Conservation (phyloP, 2,797 vertebrate genomes). For the Acomys russatus region DNA sequence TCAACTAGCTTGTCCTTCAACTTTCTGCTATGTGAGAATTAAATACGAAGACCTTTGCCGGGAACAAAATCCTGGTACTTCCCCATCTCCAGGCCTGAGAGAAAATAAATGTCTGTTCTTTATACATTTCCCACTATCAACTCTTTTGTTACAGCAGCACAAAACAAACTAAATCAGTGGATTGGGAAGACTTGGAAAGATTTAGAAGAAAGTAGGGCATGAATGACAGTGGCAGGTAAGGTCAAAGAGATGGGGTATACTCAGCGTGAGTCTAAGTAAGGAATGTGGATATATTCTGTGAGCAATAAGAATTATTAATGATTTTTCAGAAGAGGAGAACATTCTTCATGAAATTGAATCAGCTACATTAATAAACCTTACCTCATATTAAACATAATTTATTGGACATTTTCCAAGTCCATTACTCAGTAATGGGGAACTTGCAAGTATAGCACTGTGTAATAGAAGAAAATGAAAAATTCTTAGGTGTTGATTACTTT, state of each 20-base stretch:
- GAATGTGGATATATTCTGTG: constrained; percentile 18
- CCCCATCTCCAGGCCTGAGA: not conserved
- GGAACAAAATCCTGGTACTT: not conserved
- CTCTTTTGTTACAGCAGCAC: not conserved
- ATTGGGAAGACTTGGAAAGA: not conserved
- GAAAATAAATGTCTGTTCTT: not conserved
- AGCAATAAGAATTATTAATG: constrained; percentile 55
- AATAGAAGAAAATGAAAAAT: constrained; percentile 75
- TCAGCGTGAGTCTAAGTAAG: constrained; percentile 23
- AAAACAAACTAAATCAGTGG: not conserved
- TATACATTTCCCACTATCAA: not conserved
- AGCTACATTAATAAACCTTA: constrained; percentile 72
- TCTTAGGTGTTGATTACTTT: constrained; percentile 75
- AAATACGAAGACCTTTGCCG: not conserved
- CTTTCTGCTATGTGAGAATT: not conserved
- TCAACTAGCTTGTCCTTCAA: not conserved
- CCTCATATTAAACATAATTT: constrained; percentile 72
- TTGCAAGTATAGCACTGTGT: constrained; percentile 73
- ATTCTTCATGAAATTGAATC: constrained; percentile 64
- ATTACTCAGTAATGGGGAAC: constrained; percentile 73
- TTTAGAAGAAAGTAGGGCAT: not conserved
- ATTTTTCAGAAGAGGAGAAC: constrained; percentile 47
- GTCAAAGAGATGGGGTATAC: not conserved
- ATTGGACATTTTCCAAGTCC: constrained; percentile 71
- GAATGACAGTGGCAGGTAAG: not conserved